Conservation (phyloP, 2,888 invertebrate genomes). For the Unio delphinus region DNA sequence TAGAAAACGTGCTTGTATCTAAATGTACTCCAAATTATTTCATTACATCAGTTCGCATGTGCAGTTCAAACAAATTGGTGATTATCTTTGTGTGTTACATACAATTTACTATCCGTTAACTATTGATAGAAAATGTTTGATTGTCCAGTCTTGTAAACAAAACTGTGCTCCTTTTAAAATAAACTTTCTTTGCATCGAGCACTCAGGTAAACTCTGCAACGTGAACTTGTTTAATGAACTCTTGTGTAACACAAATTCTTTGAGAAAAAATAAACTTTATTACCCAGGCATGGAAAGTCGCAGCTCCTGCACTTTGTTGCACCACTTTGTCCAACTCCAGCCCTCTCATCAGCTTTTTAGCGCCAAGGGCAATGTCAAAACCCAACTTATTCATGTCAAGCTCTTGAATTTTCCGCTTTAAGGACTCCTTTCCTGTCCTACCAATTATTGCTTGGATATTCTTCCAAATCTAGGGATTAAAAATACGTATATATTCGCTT, state of each 20-base stretch:
- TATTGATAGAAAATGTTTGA: too few species aligned
- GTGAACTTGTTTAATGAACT: background rate
- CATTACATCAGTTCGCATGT: too few species aligned
- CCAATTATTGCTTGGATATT: slow-evolving; percentile 62
- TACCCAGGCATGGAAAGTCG: slow-evolving; percentile 68
- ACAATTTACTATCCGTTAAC: too few species aligned
- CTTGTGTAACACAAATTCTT: background rate
- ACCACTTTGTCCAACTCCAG: slow-evolving; percentile 59
- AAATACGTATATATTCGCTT: background rate
- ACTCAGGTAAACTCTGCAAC: too few species aligned
- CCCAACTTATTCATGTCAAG: slow-evolving; percentile 54
- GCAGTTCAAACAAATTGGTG: too few species aligned
- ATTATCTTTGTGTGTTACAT: too few species aligned
- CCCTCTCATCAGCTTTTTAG: slow-evolving; percentile 50
- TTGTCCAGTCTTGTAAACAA: too few species aligned
- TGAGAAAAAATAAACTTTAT: slow-evolving; percentile 4
- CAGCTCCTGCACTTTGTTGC: slow-evolving; percentile 64
- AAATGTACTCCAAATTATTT: too few species aligned
- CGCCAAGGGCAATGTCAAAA: slow-evolving; percentile 48
- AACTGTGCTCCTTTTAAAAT: too few species aligned
- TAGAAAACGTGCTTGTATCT: too few species aligned
- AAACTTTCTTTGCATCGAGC: too few species aligned
- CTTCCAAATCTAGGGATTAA: slow-evolving; percentile 57
- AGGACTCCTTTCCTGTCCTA: slow-evolving; percentile 64
- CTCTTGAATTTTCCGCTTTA: slow-evolving; percentile 61